A percentile compares a stretch with the other conserved stretches of the same genome.
These are phyloP conservation scores for Rhinopomastus cyanomelas DNA, from an alignment of 2,113 vertebrate species.

Conservation along the genomic window DNA sequence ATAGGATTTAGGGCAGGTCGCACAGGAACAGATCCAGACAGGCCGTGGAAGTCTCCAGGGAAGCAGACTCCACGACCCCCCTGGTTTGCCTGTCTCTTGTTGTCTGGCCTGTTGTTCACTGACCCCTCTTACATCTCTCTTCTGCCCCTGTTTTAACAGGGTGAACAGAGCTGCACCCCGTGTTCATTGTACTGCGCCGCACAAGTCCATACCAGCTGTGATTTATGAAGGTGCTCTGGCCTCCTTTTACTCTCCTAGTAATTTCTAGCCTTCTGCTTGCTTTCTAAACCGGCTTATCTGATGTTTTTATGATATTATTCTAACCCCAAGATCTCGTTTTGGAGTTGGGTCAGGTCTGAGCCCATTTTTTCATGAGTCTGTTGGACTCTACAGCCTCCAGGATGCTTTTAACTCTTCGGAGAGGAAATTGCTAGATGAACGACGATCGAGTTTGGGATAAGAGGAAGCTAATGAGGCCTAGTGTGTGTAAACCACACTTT, in stretches of 20 bases:
- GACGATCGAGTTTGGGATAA: not conserved
- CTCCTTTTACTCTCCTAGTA: conserved; percentile 19
- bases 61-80: too few relatives aligned
- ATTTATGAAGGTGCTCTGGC: conserved; percentile 33
- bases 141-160: not conserved
- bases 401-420: not conserved
- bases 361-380: not conserved
- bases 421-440: not conserved
- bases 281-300: conserved; percentile 29
- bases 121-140: not conserved
- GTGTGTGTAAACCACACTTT: not conserved
- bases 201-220: conserved; percentile 17
- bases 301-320: conserved; percentile 44
- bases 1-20: too few relatives aligned
- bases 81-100: not conserved
- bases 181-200: not conserved
- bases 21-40: too few relatives aligned
- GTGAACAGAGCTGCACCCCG: not conserved
- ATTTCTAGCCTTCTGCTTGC: conserved; percentile 26
- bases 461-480: not conserved
- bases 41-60: too few relatives aligned
- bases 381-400: not conserved
- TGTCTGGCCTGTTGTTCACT: not conserved
- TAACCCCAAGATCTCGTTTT: conserved; percentile 22
- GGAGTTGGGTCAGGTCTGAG: not conserved